Conservation (phyloP, 2,888 invertebrate genomes). For the Apodemia mormo region DNA sequence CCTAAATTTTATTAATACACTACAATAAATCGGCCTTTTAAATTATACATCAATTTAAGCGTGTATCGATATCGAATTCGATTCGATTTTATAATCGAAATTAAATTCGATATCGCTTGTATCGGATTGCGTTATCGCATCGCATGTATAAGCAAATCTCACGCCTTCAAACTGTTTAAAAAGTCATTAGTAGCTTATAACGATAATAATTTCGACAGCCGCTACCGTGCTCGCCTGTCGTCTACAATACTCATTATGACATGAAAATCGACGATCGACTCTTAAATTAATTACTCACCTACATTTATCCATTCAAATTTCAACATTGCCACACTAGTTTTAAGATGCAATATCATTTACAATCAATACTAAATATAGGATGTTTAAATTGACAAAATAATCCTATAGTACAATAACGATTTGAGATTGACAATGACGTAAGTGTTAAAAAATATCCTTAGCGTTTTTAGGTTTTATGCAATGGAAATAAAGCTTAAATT, state of each 20-base stretch:
- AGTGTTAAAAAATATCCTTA: not conserved
- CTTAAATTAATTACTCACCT: conserved; percentile 23
- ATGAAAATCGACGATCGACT: conserved; percentile 47
- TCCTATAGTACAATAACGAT: conserved; percentile 7
- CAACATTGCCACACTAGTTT: conserved; percentile 26
- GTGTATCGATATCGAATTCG: not conserved
- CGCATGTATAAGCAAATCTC: conserved; percentile 12
- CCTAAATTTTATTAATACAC: too few species aligned
- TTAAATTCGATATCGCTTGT: not conserved
- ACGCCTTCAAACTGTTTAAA: conserved; percentile 47
- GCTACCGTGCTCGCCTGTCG: conserved; percentile 54
- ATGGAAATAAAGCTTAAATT: not conserved
- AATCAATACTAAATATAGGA: not conserved
- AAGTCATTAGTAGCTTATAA: conserved; percentile 69
- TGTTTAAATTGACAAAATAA: conserved; percentile 13
- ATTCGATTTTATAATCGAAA: not conserved
- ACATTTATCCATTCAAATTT: conserved; percentile 27
- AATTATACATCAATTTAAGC: too few species aligned
- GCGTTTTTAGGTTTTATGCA: not conserved
- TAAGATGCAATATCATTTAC: not conserved
- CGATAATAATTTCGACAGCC: conserved; percentile 67
- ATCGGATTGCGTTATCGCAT: conserved; percentile 2
- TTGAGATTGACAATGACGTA: not conserved
- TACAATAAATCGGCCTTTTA: too few species aligned
- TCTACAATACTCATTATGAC: conserved; percentile 54